Evolutionary conservation across 2,113 vertebrate genomes (phyloP), one percentile per base, ranked within the genome.

Genomic region (Larimichthys polyactis): DNA sequence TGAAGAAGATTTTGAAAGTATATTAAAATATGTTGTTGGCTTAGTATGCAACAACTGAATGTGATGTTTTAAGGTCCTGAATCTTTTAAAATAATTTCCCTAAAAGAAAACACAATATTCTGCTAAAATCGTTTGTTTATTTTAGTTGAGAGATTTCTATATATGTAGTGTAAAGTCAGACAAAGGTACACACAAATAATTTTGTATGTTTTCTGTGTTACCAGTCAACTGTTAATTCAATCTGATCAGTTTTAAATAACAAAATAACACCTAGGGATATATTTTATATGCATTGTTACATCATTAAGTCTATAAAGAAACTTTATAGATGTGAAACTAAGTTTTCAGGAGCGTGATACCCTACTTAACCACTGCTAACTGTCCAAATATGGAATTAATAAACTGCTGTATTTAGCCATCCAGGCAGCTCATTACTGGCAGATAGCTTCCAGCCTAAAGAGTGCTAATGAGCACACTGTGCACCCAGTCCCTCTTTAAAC

Each of bases 401-500:
- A 55, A 60, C 51, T 75, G 81, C 75, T 82, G 75, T 85, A 81
- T 91, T 87, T 86, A 83, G 81, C 71, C 81, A 62, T 67, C 19
- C 78, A 83, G 71, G 65, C 78, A 84, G 73, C 83, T 83, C 81
- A 84, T 89, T 84, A 87, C 75, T 80, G 81, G 7, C 9, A 40
- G 59, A 82, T 87, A 62, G 87, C 85, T 87, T 54, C 75, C 84
- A 84, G 87, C 74, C 68, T 88, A 66, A 87, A 89, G 76, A 86
- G 71, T 74, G 77, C 63, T 86, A 91, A 91, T 90, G 83, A 90
- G 92, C 86, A 63, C 68, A 66, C 85, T 82, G 75, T 77, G 81
- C 85, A 69, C 69, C 79, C 75, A 84, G 74, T 71, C 72, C 86
- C 88, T 93, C 76, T 91, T 90, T 83, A 91, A 88, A 92, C 89